Conservation (phyloP, 2,888 invertebrate genomes). For the Junonia oenone region DNA sequence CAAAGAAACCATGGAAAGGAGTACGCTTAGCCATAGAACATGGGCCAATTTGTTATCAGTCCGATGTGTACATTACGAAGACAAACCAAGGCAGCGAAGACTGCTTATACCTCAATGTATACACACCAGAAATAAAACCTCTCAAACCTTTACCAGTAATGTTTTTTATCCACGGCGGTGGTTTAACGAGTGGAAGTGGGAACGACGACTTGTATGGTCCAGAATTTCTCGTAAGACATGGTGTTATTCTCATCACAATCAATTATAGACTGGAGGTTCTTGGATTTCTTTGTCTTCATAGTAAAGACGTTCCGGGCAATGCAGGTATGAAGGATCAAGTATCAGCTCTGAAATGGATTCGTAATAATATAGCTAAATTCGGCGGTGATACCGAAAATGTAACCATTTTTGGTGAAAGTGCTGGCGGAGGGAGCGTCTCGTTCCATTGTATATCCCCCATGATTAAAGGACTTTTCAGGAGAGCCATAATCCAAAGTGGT, state of each 20-base stretch:
- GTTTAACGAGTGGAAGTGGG: constrained; percentile 48
- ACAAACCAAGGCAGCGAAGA: constrained; percentile 43
- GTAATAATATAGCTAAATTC: constrained; percentile 47
- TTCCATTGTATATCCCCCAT: constrained; percentile 3
- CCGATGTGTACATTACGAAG: constrained; percentile 35
- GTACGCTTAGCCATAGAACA: constrained; percentile 44
- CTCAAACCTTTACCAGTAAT: constrained; percentile 40
- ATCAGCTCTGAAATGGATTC: constrained; percentile 41
- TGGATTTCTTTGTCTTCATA: constrained; percentile 57
- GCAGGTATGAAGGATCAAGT: constrained; percentile 60
- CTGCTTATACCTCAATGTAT: constrained; percentile 55
- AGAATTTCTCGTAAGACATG: constrained; percentile 52
- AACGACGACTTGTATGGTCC: constrained; percentile 55
- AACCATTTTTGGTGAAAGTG: constrained; percentile 49
- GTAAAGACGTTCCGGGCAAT: constrained; percentile 51
- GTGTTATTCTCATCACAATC: constrained; percentile 55
- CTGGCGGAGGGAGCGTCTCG: constrained; percentile 46
- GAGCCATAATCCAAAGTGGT: neutral
- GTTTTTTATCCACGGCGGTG: constrained; percentile 55
- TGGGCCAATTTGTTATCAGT: constrained; percentile 44
- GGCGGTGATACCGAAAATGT: constrained; percentile 56
- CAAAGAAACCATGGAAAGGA: constrained; percentile 46
- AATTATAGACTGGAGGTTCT: constrained; percentile 61
- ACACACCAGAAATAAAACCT: constrained; percentile 41
- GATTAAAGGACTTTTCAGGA: neutral